Evolutionary conservation across 2,888 invertebrate species (phyloP).

Genomic region (Rhamnusium bicolor): DNA sequence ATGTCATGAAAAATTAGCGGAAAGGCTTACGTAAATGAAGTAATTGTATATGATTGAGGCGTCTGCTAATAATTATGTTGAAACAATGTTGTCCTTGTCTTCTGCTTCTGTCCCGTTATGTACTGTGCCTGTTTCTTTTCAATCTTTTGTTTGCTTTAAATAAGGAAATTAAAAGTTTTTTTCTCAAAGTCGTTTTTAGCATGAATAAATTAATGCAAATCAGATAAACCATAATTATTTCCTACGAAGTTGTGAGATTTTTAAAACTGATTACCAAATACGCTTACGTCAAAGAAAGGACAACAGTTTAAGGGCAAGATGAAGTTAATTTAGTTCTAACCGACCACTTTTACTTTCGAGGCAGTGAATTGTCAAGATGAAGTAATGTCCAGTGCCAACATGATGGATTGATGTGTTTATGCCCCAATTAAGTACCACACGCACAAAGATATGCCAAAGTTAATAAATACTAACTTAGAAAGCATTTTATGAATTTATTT

Average conservation of each 20-base stretch:
- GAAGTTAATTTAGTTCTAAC: constrained; percentile 59
- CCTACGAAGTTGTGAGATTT: not conserved
- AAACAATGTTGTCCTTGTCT: no score
- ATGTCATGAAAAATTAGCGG: no score
- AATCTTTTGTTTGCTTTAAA: no score
- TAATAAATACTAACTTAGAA: constrained; percentile 44
- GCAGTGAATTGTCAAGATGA: constrained; percentile 62
- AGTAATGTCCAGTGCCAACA: constrained; percentile 66
- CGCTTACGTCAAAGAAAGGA: not conserved
- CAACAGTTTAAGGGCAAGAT: constrained; percentile 37
- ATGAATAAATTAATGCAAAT: constrained; percentile 12
- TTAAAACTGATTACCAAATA: not conserved
- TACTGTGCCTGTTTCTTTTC: no score
- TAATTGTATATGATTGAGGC: no score
- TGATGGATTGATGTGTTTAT: constrained; percentile 68
- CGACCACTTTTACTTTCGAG: constrained; percentile 60
- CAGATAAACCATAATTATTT: not conserved
- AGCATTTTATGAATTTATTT: constrained; percentile 21
- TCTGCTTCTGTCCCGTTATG: no score
- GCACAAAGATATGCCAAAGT: constrained; percentile 58
- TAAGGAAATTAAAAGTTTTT: not conserved
- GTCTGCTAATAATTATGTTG: no score
- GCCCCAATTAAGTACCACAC: constrained; percentile 63
- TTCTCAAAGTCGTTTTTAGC: not conserved
- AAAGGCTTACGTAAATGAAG: no score